These are phyloP conservation scores for Tribolium freemani DNA, from an alignment of 2,888 invertebrate species.

Conservation along the genomic window DNA sequence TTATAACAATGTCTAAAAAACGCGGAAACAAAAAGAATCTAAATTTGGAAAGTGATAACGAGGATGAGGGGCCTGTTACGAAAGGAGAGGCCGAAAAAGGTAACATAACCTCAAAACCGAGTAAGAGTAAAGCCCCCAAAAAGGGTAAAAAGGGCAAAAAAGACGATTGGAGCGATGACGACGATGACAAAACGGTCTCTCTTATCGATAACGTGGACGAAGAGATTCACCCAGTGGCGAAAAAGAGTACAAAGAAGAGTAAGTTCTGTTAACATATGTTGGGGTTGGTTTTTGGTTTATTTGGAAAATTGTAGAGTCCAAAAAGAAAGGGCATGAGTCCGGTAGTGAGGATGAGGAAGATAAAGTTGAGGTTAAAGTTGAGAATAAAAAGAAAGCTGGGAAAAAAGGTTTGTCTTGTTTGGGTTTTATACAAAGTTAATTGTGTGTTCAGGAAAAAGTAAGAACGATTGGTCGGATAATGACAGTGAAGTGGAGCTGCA, in stretches of 20 bases:
- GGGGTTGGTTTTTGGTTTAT: neutral
- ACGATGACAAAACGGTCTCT: conserved; percentile 39
- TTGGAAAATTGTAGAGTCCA: conserved; percentile 68
- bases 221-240: conserved; percentile 48
- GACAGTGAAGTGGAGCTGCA: conserved; percentile 60
- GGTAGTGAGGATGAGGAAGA: conserved; percentile 66
- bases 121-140: conserved; percentile 68
- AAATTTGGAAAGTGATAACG: conserved; percentile 72
- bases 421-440: neutral
- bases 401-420: conserved; percentile 17
- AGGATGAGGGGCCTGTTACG: conserved; percentile 59
- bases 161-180: conserved; percentile 63
- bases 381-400: conserved; percentile 41
- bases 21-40: conserved; percentile 73
- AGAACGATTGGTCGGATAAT: conserved; percentile 60
- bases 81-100: conserved; percentile 60
- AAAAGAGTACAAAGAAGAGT: conserved; percentile 53
- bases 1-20: conserved; percentile 73
- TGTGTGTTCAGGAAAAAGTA: conserved; percentile 38
- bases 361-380: conserved; percentile 45
- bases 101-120: conserved; percentile 70
- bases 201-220: conserved; percentile 64
- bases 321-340: conserved; percentile 66
- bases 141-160: conserved; percentile 66
- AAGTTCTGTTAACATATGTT: conserved; percentile 38